Evolutionary conservation across 2,888 invertebrate species (phyloP).

Genomic region (Mactromeris polynyma): DNA sequence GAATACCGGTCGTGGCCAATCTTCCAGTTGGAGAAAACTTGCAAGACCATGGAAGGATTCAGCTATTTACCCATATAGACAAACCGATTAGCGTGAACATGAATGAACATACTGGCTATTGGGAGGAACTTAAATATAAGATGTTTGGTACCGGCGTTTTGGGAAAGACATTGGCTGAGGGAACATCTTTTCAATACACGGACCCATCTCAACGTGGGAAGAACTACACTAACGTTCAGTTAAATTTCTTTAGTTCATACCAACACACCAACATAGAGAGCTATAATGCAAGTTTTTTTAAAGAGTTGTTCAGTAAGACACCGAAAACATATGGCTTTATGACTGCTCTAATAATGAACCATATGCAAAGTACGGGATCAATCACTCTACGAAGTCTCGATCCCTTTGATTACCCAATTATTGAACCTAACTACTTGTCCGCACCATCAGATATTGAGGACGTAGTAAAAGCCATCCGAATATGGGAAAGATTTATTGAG

Average conservation of each 20-base stretch:
- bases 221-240: not conserved
- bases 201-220: not conserved
- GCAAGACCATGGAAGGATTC: not conserved
- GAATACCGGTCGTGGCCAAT: not conserved
- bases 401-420: conserved; percentile 16
- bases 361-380: not conserved
- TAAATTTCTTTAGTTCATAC: conserved; percentile 13
- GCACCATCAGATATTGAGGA: not conserved
- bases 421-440: conserved; percentile 3
- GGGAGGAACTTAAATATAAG: not conserved
- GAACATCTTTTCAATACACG: conserved; percentile 9
- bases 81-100: not conserved
- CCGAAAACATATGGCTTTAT: not conserved
- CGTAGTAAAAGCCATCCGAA: not conserved
- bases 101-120: not conserved
- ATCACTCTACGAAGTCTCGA: not conserved
- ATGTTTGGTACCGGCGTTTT: not conserved
- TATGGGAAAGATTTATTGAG: conserved; percentile 23
- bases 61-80: not conserved
- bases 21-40: conserved; percentile 16
- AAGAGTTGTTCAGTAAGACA: not conserved
- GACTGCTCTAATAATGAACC: not conserved
- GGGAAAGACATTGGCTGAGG: not conserved
- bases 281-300: not conserved
- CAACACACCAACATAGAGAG: not conserved